These are phyloP conservation scores for Drosophila pallidifrons DNA, from an alignment of 1,140 invertebrate genomes.

Conservation along the genomic window DNA sequence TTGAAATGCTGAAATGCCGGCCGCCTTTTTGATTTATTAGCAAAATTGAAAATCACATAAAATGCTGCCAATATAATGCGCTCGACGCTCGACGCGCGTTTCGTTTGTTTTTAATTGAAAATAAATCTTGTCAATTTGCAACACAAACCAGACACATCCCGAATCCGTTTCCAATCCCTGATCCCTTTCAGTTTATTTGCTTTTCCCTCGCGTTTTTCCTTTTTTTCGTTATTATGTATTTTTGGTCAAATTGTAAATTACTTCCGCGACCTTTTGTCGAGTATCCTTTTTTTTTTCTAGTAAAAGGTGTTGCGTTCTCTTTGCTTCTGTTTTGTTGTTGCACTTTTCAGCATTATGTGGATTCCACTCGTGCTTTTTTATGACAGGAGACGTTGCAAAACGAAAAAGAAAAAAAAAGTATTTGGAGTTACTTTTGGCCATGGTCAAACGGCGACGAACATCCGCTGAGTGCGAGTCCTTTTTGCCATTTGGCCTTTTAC, in stretches of 20 bases:
- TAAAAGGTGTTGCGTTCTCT: constrained; percentile 66
- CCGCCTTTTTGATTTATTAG: constrained; percentile 75
- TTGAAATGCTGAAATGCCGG: constrained; percentile 64
- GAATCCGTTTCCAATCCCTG: constrained; percentile 3
- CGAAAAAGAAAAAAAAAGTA: constrained; percentile 59
- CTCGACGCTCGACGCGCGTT: constrained; percentile 7
- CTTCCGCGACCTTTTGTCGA: constrained; percentile 78
- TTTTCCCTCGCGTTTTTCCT: constrained; percentile 13
- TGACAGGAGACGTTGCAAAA: constrained; percentile 52
- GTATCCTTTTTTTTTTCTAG: constrained; percentile 60
- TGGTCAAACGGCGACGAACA: constrained; percentile 67
- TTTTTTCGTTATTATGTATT: constrained; percentile 24
- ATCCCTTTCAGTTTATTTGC: constrained; percentile 50
- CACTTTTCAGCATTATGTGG: constrained; percentile 43
- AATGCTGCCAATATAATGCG: constrained; percentile 80
- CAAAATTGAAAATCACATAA: constrained; percentile 69
- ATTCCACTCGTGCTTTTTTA: constrained; percentile 36
- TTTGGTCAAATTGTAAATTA: constrained; percentile 76
- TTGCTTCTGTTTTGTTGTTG: constrained; percentile 38
- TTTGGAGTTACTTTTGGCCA: constrained; percentile 32
- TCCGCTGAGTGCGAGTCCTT: constrained; percentile 62
- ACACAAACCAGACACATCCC: constrained; percentile 68
- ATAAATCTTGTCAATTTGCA: constrained; percentile 82
- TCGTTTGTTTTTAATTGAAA: constrained; percentile 78
- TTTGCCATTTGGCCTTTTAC: constrained; percentile 54